These are phyloP conservation scores for Ashinkailepas kermadecensis DNA, from an alignment of 2,888 invertebrate genomes.

Conservation along the genomic window DNA sequence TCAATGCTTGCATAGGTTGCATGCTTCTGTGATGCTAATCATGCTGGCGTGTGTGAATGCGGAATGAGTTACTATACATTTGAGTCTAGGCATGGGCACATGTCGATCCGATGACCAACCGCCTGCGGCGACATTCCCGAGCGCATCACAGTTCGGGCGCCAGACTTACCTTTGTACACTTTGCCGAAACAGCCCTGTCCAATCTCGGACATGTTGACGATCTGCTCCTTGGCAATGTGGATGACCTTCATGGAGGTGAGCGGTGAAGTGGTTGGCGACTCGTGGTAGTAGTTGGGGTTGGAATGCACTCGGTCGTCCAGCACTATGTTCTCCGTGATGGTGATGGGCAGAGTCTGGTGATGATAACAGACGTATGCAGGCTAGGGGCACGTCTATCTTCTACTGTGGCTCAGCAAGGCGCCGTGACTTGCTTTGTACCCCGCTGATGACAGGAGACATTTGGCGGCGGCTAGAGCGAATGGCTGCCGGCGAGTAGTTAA, in stretches of 20 bases:
- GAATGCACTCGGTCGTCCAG: constrained; percentile 41
- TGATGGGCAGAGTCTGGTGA: neutral
- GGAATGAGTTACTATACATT: too few species aligned
- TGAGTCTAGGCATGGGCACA: too few species aligned
- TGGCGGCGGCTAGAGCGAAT: neutral
- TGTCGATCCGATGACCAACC: too few species aligned
- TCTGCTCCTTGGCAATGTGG: constrained; percentile 55
- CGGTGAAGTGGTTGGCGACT: constrained; percentile 34
- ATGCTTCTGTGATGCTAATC: too few species aligned
- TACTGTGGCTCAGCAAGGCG: too few species aligned
- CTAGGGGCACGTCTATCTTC: too few species aligned
- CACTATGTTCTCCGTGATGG: constrained; percentile 35
- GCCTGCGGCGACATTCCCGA: too few species aligned
- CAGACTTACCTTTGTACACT: constrained; percentile 67
- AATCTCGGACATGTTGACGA: constrained; percentile 65
- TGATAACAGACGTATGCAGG: neutral
- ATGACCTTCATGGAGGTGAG: constrained; percentile 47
- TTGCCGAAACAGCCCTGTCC: constrained; percentile 85
- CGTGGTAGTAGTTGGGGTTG: constrained; percentile 14
- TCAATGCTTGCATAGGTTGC: too few species aligned
- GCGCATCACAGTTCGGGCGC: too few species aligned
- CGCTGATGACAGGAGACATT: neutral
- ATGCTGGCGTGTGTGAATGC: too few species aligned
- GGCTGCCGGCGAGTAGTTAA: neutral
- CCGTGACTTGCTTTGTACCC: neutral